Evolutionary conservation across 2,113 vertebrate genomes (phyloP), one percentile per base, ranked within the genome.

Genomic region (Takifugu flavidus): DNA sequence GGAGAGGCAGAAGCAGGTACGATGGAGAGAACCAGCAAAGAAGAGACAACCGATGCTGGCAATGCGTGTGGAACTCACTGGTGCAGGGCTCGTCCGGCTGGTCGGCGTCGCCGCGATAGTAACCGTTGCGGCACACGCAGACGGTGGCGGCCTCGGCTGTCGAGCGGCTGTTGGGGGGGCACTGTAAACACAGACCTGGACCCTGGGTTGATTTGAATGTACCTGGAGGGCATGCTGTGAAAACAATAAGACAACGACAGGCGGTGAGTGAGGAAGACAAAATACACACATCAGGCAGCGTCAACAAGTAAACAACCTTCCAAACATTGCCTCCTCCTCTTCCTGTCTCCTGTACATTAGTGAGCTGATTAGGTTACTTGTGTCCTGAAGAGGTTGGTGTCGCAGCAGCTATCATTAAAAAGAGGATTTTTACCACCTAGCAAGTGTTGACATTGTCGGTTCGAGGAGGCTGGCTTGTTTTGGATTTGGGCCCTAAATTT

Each of bases 121-220:
- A 99, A 39, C 96, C 96, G 0, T 96, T 98, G 74, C 96, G 94
- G 82, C 97, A 99, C 34, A 90, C 90, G 12, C 97, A 99, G 85
- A 97, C 69, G 31, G 93, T 92, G 0, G 96, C 94, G 0, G 94
- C 95, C 75, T 99, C 96, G 0, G 93, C 76, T 0, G 88, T 92
- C 59, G 97, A 98, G 55, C 96, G 93, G 88, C 97, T 99, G 90
- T 98, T 98, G 31, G 92, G 68, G 39, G 97, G 97, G 47, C 97
- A 99, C 43, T 92, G 94, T 0, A 86, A 78, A 3, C 97, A 99
- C 61, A 93, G 80, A 49, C 95, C 93, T 0, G 87, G 63, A 0
- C 96, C 96, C 84, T 98, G 96, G 79, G 88, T 96, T 42, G 96
- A 94, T 80, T 98, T 99, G 90, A 98, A 99, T 0, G 92, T 98